A percentile compares a stretch with the other conserved stretches of the same genome.
Conservation (phyloP, 2,797 vertebrate species). For the Chaunax sp. region DNA sequence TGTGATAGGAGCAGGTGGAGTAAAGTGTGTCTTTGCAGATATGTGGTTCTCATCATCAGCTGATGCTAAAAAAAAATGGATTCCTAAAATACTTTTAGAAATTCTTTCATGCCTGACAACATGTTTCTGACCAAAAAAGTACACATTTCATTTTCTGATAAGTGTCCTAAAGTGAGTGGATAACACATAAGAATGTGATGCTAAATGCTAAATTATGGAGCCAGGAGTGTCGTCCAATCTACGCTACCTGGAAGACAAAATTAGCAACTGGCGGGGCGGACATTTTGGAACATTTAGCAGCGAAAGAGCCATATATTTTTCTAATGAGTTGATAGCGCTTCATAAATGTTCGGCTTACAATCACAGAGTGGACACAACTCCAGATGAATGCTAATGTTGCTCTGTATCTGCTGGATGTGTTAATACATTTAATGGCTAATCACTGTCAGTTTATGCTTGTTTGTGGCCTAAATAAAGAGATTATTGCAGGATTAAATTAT, state of each 20-base stretch:
- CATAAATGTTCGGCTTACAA: not conserved
- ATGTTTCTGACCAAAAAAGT: not conserved
- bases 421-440: no score
- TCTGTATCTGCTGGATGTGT: not conserved
- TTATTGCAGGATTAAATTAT: not conserved
- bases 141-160: not conserved
- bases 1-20: constrained; percentile 28
- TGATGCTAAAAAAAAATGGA: constrained; percentile 9
- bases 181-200: not conserved
- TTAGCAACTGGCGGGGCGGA: not conserved
- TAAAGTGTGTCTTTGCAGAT: constrained; percentile 29
- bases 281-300: not conserved
- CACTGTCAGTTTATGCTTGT: no score
- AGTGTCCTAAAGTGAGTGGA: not conserved
- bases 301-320: not conserved
- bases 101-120: not conserved
- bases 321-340: not conserved
- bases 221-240: no score
- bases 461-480: no score
- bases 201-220: not conserved
- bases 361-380: not conserved
- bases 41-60: constrained; percentile 15
- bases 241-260: not conserved
- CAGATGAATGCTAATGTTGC: no score
- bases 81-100: constrained; percentile 2